phyloP scores from a whole-genome alignment of 2,113 vertebrate species.

The Prinia subflava region DNA sequence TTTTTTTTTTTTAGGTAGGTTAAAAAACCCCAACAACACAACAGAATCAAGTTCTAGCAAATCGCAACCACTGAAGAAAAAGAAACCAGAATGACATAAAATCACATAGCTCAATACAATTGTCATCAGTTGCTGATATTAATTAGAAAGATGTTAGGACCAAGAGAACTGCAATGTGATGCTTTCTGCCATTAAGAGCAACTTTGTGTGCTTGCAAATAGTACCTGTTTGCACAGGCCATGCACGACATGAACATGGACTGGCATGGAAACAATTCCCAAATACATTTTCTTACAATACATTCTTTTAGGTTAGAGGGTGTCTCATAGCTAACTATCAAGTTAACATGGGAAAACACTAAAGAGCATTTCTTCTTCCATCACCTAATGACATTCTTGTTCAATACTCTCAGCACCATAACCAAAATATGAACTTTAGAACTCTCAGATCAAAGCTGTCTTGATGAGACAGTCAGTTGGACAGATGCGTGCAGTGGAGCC shows the following conservation, averaged over 20 bases:
- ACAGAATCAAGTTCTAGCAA: not conserved
- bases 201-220: not conserved
- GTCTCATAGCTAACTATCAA: not conserved
- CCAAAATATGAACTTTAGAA: not conserved
- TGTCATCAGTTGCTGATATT: not conserved
- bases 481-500: not conserved
- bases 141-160: not conserved
- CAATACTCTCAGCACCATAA: not conserved
- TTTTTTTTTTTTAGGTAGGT: not conserved
- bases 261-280: fast-evolving
- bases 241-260: not conserved
- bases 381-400: not conserved
- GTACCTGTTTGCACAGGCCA: not conserved
- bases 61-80: not conserved
- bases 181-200: not conserved
- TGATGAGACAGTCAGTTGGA: not conserved
- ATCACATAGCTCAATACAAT: not conserved
- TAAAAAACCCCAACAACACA: not conserved
- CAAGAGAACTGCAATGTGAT: not conserved
- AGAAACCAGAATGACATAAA: not conserved
- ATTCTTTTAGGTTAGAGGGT: not conserved
- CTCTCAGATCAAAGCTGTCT: not conserved
- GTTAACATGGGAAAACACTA: not conserved
- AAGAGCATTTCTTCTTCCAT: not conserved
- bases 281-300: not conserved